Evolutionary conservation across 2,113 vertebrate genomes (phyloP).

Genomic region (Gyps fulvus): DNA sequence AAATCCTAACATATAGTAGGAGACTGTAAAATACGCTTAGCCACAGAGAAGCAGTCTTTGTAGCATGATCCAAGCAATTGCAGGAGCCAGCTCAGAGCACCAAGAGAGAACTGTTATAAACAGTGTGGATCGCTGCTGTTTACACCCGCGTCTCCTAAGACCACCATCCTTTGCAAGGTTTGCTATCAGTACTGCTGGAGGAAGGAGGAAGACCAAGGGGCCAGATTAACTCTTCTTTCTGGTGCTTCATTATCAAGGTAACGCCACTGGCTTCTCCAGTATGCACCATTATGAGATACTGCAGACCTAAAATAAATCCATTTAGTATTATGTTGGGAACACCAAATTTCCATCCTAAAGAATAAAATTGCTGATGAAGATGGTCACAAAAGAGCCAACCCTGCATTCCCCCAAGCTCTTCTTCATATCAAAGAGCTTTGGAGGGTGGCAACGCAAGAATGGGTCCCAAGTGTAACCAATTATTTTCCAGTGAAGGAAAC

Average conservation of each 20-base stretch:
- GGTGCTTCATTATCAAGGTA: not conserved
- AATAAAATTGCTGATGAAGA: not conserved
- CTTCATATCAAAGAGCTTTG: not conserved
- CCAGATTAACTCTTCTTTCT: not conserved
- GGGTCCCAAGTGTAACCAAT: conserved; percentile 11
- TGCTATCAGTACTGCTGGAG: not conserved
- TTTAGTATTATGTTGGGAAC: not conserved
- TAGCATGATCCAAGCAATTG: not conserved
- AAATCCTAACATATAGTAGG: not conserved
- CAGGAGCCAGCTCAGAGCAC: not conserved
- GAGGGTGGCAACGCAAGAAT: not conserved
- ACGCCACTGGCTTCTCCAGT: not conserved
- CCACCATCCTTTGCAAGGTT: not conserved
- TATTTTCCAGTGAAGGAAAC: conserved; percentile 36
- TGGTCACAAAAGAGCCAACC: not conserved
- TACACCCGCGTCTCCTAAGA: not conserved
- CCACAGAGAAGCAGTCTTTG: not conserved
- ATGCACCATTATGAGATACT: not conserved
- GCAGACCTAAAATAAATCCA: not conserved
- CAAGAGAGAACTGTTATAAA: not conserved
- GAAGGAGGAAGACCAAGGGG: not conserved
- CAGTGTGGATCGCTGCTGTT: not conserved
- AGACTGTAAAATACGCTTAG: not conserved
- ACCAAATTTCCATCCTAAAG: not conserved
- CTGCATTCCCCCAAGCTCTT: not conserved